Evolutionary conservation across 2,113 vertebrate genomes (phyloP).

Genomic region (Notothenia rossii): DNA sequence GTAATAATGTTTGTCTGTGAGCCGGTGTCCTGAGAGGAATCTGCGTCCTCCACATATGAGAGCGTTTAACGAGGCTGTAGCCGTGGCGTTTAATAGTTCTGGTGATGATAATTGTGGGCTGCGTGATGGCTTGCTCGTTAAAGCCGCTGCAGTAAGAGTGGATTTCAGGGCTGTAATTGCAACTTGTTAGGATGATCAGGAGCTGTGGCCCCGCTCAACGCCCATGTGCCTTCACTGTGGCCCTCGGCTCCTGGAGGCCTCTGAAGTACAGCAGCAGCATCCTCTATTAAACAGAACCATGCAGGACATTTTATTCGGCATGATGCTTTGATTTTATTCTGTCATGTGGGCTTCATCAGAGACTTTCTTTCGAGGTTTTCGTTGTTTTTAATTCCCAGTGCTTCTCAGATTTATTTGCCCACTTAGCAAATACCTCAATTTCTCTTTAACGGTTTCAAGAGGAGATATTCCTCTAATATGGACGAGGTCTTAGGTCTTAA

Average conservation of each 20-base stretch:
- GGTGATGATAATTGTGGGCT: constrained; percentile 82
- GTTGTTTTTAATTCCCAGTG: constrained; percentile 24
- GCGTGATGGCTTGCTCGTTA: constrained; percentile 81
- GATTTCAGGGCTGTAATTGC: constrained; percentile 81
- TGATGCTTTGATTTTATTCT: constrained; percentile 40
- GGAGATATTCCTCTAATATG: background rate
- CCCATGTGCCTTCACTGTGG: constrained; percentile 44
- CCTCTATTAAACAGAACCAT: constrained; percentile 37
- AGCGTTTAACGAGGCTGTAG: constrained; percentile 75
- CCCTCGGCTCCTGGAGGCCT: constrained; percentile 32
- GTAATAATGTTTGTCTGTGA: constrained; percentile 20
- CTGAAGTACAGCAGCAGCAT: constrained; percentile 16
- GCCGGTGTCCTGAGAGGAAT: constrained; percentile 69
- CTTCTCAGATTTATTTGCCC: constrained; percentile 15
- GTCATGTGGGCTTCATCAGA: constrained; percentile 38
- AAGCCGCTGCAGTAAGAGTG: constrained; percentile 73
- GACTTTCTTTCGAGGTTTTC: constrained; percentile 23
- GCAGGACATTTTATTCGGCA: constrained; percentile 27
- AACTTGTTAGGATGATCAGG: constrained; percentile 81
- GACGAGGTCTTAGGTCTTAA: no score
- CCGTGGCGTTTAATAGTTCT: constrained; percentile 79
- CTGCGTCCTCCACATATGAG: constrained; percentile 69
- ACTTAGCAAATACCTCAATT: background rate
- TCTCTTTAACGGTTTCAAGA: background rate
- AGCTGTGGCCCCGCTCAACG: constrained; percentile 54